A percentile compares a stretch with the other conserved stretches of the same genome.
Conservation (phyloP, 2,888 invertebrate genomes). For the Drosophila melanosoma region DNA sequence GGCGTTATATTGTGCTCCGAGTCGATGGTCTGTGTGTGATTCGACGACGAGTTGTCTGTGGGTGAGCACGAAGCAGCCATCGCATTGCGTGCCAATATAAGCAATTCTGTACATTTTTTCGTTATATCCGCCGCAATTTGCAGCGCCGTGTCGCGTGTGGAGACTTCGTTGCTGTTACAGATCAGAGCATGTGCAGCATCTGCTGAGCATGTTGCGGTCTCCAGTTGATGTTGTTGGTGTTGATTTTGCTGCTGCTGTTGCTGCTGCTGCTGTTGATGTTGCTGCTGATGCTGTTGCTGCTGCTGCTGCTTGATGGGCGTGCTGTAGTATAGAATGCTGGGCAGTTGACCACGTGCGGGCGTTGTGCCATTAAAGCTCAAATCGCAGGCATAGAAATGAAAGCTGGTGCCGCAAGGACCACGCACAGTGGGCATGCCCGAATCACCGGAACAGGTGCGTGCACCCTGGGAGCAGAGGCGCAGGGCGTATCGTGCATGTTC, state of each 20-base stretch:
- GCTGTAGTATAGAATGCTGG: constrained; percentile 92
- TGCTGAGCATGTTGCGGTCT: constrained; percentile 12
- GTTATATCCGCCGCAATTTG: constrained; percentile 93
- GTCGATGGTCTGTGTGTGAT: constrained; percentile 85
- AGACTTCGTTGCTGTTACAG: constrained; percentile 71
- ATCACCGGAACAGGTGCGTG: constrained; percentile 97
- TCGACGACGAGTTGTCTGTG: constrained; percentile 86
- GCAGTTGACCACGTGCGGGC: constrained; percentile 96
- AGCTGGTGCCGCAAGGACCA: constrained; percentile 96
- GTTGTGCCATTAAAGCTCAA: constrained; percentile 99
- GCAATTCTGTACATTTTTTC: constrained; percentile 90
- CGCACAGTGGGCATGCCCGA: constrained; percentile 94
- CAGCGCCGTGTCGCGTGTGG: constrained; percentile 86
- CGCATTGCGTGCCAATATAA: constrained; percentile 91
- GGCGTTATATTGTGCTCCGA: constrained; percentile 85
- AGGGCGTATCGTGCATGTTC: constrained; percentile 96
- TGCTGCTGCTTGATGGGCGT: constrained; percentile 83
- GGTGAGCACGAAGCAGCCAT: constrained; percentile 86
- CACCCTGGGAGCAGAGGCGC: constrained; percentile 94
- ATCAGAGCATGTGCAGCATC: constrained; percentile 21
- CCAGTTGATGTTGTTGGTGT: constrained; percentile 58
- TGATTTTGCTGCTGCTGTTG: constrained; percentile 55
- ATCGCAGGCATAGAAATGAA: constrained; percentile 95
- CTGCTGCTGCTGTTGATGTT: constrained; percentile 16
- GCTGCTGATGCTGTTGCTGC: constrained; percentile 37